Conservation (phyloP, 2,888 invertebrate species). For the Drosophila planitibia region DNA sequence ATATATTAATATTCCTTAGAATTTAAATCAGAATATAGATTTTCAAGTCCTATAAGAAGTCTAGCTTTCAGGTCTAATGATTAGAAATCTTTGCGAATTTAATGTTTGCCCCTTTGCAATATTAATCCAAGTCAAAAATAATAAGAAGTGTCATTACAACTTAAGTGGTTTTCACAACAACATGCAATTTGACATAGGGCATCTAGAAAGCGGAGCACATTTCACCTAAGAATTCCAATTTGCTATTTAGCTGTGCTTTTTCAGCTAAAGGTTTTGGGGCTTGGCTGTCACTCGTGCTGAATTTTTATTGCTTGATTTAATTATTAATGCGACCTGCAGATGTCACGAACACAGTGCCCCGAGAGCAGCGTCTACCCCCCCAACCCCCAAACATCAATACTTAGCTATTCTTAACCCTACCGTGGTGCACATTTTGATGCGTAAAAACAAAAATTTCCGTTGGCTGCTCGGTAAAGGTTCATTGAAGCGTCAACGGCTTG, state of each 20-base stretch:
- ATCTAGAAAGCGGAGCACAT: conserved; percentile 10
- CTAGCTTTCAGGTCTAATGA: neutral
- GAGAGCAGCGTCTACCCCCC: neutral
- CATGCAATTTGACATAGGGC: conserved; percentile 8
- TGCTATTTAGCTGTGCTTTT: conserved; percentile 52
- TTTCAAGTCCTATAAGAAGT: neutral
- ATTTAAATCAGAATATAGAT: neutral
- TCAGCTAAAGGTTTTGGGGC: conserved; percentile 18
- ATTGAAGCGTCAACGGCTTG: conserved; percentile 76
- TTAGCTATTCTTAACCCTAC: conserved; percentile 68
- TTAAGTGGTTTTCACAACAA: conserved; percentile 1
- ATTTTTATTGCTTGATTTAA: conserved; percentile 82
- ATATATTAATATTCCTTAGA: neutral
- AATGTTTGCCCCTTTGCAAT: neutral
- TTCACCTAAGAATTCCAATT: conserved; percentile 23
- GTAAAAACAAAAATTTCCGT: conserved; percentile 67
- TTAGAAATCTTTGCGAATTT: neutral
- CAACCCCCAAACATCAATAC: conserved; percentile 36
- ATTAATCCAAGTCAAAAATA: neutral
- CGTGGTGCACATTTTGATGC: conserved; percentile 75
- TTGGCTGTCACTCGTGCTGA: conserved; percentile 73
- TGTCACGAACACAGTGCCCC: conserved; percentile 69
- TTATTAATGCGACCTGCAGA: conserved; percentile 82
- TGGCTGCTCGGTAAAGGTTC: conserved; percentile 51
- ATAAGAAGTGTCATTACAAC: neutral